Conservation (phyloP, 2,113 vertebrate species). For the Tringa solitaria region DNA sequence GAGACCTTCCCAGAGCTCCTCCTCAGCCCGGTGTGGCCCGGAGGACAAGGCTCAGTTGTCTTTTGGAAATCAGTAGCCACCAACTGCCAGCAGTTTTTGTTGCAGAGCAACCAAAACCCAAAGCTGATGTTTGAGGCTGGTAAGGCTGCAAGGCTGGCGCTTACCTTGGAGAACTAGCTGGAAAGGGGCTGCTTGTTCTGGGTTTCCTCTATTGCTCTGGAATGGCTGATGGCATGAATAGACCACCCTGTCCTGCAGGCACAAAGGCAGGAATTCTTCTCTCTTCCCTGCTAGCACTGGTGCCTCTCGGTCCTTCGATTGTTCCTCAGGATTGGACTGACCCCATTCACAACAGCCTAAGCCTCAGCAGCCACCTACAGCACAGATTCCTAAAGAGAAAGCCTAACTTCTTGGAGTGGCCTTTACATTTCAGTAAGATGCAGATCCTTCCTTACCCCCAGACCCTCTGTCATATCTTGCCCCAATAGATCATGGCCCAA, state of each 20-base stretch:
- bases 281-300: not conserved
- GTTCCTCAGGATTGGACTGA: not conserved
- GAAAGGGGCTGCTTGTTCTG: not conserved
- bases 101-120: not conserved
- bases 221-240: not conserved
- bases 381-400: not conserved
- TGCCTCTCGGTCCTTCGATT: not conserved
- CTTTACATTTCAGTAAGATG: not conserved
- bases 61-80: not conserved
- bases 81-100: not conserved
- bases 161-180: not conserved
- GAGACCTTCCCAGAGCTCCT: not conserved
- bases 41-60: not conserved
- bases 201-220: not conserved
- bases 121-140: not conserved
- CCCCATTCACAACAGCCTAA: not conserved
- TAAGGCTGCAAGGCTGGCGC: not conserved
- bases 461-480: not conserved
- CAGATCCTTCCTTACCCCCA: not conserved
- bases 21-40: accelerated
- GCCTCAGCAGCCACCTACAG: not conserved
- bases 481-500: not conserved
- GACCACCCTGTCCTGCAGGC: not conserved
- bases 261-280: not conserved
- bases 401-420: not conserved